Conservation (phyloP, 2,888 invertebrate species). For the Alloplasta piceator region DNA sequence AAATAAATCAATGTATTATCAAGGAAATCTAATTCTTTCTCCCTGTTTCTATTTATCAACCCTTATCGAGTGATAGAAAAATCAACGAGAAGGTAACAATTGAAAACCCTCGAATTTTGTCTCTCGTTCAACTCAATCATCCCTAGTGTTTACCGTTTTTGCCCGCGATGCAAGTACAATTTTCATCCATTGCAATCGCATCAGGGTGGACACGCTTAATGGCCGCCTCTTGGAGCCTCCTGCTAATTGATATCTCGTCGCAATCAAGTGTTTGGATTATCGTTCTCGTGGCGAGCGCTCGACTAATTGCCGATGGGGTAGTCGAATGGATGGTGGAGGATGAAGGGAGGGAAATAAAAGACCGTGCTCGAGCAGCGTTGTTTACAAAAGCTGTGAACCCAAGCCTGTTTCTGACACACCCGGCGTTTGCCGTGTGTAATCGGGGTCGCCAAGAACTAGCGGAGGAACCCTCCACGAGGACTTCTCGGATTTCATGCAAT, state of each 20-base stretch:
- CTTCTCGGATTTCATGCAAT: slow-evolving; percentile 66
- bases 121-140: too few species aligned
- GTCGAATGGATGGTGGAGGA: background rate
- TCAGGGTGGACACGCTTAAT: slow-evolving; percentile 62
- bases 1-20: too few species aligned
- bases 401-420: slow-evolving; percentile 78
- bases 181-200: slow-evolving; percentile 43
- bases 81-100: background rate
- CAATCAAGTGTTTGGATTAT: slow-evolving; percentile 82
- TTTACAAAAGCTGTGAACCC: slow-evolving; percentile 80
- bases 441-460: slow-evolving; percentile 58
- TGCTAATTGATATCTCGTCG: slow-evolving; percentile 81
- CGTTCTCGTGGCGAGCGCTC: slow-evolving; percentile 58
- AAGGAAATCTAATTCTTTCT: too few species aligned
- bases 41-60: too few species aligned
- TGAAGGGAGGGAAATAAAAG: slow-evolving; percentile 60
- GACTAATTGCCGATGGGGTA: too few species aligned
- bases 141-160: too few species aligned
- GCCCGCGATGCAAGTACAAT: too few species aligned
- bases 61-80: too few species aligned
- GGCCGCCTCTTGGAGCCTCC: slow-evolving; percentile 54
- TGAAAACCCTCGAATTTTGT: slow-evolving; percentile 28
- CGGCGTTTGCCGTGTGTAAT: slow-evolving; percentile 6
- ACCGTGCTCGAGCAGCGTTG: slow-evolving; percentile 64
- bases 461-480: slow-evolving; percentile 44